Evolutionary conservation across 2,888 invertebrate genomes (phyloP).

Genomic region (Automeris io): DNA sequence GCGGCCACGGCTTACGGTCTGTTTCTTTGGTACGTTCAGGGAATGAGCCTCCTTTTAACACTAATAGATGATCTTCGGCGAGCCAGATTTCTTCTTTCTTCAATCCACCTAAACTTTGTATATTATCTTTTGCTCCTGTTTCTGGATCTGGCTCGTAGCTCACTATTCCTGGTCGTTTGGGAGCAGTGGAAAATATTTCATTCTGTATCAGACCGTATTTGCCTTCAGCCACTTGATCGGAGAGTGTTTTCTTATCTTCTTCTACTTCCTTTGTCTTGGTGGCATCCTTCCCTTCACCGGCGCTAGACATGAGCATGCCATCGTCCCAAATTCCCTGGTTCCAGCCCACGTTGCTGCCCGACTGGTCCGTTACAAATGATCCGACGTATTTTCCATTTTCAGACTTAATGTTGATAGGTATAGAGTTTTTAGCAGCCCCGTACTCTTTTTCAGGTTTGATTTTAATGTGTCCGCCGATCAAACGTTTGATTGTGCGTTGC

Average conservation of each 20-base stretch:
- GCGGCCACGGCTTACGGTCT: constrained; percentile 80
- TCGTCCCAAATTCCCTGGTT: constrained; percentile 79
- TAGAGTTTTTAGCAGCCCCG: constrained; percentile 58
- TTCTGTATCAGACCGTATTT: constrained; percentile 93
- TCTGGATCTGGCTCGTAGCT: constrained; percentile 90
- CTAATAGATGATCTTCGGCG: constrained; percentile 91
- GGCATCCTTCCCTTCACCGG: constrained; percentile 80
- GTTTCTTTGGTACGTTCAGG: constrained; percentile 72
- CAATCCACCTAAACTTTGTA: constrained; percentile 87
- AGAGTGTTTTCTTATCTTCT: constrained; percentile 88
- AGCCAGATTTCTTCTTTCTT: constrained; percentile 93
- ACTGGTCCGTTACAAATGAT: constrained; percentile 60
- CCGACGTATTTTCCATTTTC: constrained; percentile 60
- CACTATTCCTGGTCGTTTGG: constrained; percentile 87
- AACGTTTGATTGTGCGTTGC: constrained; percentile 78
- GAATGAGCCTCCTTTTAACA: constrained; percentile 87
- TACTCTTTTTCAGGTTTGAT: constrained; percentile 63
- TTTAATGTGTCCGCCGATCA: constrained; percentile 83
- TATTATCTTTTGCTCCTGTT: constrained; percentile 85
- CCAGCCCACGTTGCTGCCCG: constrained; percentile 71
- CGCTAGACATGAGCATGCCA: constrained; percentile 81
- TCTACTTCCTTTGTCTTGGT: constrained; percentile 71
- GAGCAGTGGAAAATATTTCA: constrained; percentile 84
- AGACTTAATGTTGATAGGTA: constrained; percentile 50
- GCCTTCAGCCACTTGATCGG: constrained; percentile 94